Percentiles rank a stretch among this genome's conserved stretches.
Evolutionary conservation across 2,797 vertebrate genomes (phyloP).

Genomic region (Chelon auratus): DNA sequence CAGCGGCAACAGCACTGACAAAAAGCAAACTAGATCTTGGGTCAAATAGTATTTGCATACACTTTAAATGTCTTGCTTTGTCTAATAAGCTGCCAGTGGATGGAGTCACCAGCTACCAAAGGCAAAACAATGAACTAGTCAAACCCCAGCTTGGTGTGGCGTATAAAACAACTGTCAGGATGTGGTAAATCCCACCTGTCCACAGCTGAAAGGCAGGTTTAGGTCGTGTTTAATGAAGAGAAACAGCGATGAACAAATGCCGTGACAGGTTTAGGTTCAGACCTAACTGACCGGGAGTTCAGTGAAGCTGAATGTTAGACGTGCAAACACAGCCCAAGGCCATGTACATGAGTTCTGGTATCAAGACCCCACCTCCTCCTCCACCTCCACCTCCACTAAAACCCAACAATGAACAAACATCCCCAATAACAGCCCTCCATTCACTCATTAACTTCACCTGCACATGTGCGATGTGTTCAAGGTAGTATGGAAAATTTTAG

Average conservation of each 20-base stretch:
- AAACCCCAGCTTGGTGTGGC: constrained; percentile 13
- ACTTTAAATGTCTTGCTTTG: constrained; percentile 57
- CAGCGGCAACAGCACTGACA: background rate
- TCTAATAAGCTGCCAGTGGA: constrained; percentile 32
- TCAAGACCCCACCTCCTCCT: constrained; percentile 30
- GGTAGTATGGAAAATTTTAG: constrained; percentile 4
- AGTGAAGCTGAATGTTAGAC: constrained; percentile 42
- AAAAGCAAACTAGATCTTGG: constrained; percentile 37
- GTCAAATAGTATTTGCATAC: constrained; percentile 71
- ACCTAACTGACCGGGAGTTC: constrained; percentile 29
- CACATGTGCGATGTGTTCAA: background rate
- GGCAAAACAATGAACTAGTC: background rate
- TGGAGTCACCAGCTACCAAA: constrained; percentile 18
- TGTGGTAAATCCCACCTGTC: background rate
- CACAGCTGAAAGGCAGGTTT: background rate
- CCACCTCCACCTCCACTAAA: constrained; percentile 1
- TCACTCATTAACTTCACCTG: constrained; percentile 64
- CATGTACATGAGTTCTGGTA: constrained; percentile 30
- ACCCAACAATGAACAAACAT: constrained; percentile 22
- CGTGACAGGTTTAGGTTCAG: constrained; percentile 7
- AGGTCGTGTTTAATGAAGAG: background rate
- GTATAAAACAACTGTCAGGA: constrained; percentile 7
- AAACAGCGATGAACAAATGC: background rate
- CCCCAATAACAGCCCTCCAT: constrained; percentile 26
- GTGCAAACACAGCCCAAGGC: constrained; percentile 78